Conservation (phyloP, 2,113 vertebrate species). For the Equus przewalskii region DNA sequence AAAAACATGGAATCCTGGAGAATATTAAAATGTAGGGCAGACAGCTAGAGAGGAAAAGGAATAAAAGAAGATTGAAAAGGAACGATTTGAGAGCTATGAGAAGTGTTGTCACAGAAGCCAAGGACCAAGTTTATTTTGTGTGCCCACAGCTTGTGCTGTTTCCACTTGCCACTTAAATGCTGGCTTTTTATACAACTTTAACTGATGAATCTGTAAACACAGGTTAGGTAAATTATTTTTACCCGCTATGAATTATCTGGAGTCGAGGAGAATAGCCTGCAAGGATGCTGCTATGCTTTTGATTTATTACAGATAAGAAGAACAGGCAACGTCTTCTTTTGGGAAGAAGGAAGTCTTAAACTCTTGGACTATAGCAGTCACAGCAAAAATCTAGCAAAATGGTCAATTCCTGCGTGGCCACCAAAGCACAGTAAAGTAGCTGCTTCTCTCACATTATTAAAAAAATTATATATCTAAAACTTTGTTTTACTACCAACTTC, state of each 20-base stretch:
- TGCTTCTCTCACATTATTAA: neutral
- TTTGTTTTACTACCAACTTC: neutral
- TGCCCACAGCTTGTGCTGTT: neutral
- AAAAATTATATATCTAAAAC: too few species aligned
- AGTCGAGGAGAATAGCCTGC: neutral
- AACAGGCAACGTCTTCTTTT: neutral
- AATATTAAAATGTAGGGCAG: neutral
- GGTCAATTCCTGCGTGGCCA: neutral
- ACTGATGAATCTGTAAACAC: neutral
- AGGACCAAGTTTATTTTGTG: neutral
- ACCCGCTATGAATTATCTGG: neutral
- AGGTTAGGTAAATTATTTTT: neutral
- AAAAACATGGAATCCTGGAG: neutral
- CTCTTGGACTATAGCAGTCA: neutral
- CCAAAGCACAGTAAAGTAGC: neutral
- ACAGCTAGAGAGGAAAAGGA: neutral
- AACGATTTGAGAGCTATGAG: neutral
- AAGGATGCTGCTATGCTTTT: neutral
- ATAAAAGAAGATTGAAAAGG: neutral
- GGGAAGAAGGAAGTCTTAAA: neutral
- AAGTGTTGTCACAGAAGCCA: neutral
- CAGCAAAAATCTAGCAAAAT: neutral
- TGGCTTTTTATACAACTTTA: neutral
- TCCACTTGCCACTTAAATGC: neutral
- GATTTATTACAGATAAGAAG: slow-evolving; percentile 14